Base-by-base conservation (phyloP, 2,113 vertebrate genomes). In the Gorilla gorilla region DNA sequence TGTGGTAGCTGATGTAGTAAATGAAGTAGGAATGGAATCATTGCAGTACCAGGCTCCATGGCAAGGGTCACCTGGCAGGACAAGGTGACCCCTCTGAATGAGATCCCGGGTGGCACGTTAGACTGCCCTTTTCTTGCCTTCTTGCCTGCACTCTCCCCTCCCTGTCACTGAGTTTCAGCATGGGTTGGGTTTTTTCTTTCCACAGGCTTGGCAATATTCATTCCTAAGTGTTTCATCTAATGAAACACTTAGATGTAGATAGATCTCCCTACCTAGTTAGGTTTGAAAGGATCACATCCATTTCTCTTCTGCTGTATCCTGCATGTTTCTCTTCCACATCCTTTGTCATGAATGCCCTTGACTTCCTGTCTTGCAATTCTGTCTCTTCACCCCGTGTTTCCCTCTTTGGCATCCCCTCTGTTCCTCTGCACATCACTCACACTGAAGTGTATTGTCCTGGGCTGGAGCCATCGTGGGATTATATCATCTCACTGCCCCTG, bases 401-500 rank as follows among this genome's bases (percentile, higher is more conserved):
- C 16, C 72, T 80, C 22, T 72, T 10, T 10, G 5, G 32, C 8
- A 43, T 32, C 11, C 66, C 3, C 25, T 45, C 30, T 0, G 1
- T 2, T 20, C 30, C 35, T 50, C 13, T 89, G 23, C 18, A 4
- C 12, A 13, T n/a, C n/a, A 8, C 35, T 68, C 66, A 68, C 5
- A 38, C 50, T 13, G 27, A 81, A 14, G 18, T 25, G 2, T 50
- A 7, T 57, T 17, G 0, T 35, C 55, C 35, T 13, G 18, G 17
- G 6, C 48, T 20, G 55, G 43, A 68, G 72, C 27, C 0, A 16
- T 30, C 45, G 50, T 82, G 32, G 14, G 9, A 10, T 35, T 22
- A 0, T 38, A 2, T 18, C 16, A 3, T 17, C 76, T 78, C 52
- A 0, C 20, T 38, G 35, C 5, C 13, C 43, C 5, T 38, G 27